Conservation (phyloP, 2,797 vertebrate species). For the Chloroceryle inda region DNA sequence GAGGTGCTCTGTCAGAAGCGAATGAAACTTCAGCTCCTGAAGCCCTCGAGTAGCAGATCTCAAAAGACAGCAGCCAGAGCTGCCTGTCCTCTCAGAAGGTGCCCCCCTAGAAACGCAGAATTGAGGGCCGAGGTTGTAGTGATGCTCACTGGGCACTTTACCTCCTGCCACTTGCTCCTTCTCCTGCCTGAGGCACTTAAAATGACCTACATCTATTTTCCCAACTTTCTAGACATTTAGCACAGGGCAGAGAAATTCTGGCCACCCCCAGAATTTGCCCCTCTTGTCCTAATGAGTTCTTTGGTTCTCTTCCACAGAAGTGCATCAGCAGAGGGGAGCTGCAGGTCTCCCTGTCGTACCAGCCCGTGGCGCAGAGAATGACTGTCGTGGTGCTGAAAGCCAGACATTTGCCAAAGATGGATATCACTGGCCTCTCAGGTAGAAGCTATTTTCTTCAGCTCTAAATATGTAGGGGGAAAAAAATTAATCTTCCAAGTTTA, state of each 20-base stretch:
- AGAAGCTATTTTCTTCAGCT: constrained; percentile 88
- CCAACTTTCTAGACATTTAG: neutral
- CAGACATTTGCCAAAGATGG: constrained; percentile 94
- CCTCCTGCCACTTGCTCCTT: rapidly evolving
- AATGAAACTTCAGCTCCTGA: neutral
- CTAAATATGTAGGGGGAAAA: neutral
- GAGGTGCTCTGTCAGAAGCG: neutral
- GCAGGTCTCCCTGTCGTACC: constrained; percentile 94
- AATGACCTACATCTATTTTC: rapidly evolving
- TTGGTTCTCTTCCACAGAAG: constrained; percentile 76
- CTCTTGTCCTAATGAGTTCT: neutral
- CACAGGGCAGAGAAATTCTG: neutral
- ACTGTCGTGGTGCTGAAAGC: constrained; percentile 97
- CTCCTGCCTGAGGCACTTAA: neutral
- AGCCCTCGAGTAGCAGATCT: neutral
- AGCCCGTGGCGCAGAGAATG: constrained; percentile 94
- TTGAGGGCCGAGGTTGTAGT: neutral
- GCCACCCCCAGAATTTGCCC: neutral
- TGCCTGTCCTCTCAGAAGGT: neutral
- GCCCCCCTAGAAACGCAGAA: neutral
- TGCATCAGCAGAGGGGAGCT: constrained; percentile 93
- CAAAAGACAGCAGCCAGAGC: neutral
- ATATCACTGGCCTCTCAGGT: constrained; percentile 96
- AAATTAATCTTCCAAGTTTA: neutral
- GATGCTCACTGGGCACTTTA: neutral